A percentile compares a stretch with the other conserved stretches of the same genome.
Evolutionary conservation across 2,113 vertebrate genomes (phyloP).

Genomic region (Hippocampus abdominalis): DNA sequence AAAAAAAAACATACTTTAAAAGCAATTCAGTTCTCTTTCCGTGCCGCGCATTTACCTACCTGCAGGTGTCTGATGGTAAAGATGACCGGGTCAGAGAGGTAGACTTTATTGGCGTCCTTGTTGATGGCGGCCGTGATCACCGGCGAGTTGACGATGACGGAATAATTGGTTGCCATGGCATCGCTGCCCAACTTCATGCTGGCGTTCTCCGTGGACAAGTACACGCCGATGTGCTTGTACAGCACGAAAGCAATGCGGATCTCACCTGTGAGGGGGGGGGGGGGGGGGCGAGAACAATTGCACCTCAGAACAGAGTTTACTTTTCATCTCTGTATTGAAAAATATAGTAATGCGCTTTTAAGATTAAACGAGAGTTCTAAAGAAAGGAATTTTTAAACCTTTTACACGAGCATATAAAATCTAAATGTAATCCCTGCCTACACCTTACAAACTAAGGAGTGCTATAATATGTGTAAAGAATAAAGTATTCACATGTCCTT

Average conservation of each 20-base stretch:
- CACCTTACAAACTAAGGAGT: too few relatives aligned
- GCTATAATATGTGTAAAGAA: too few relatives aligned
- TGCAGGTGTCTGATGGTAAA: constrained; percentile 93
- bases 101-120: constrained; percentile 97
- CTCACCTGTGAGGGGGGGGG: constrained; percentile 77
- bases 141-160: constrained; percentile 94
- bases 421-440: too few relatives aligned
- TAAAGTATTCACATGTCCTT: too few relatives aligned
- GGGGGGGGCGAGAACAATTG: constrained; percentile 5
- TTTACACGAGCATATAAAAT: too few relatives aligned
- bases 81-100: constrained; percentile 92
- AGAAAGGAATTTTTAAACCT: too few relatives aligned
- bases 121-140: constrained; percentile 96
- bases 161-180: constrained; percentile 91
- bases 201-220: constrained; percentile 95
- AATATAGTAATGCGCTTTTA: too few relatives aligned
- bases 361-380: too few relatives aligned
- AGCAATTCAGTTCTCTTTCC: not conserved
- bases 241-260: constrained; percentile 95
- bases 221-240: constrained; percentile 93
- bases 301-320: too few relatives aligned
- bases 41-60: constrained; percentile 65
- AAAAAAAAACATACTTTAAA: too few relatives aligned
- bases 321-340: too few relatives aligned
- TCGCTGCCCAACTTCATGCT: constrained; percentile 93